Evolutionary conservation across 2,888 invertebrate species (phyloP).

Genomic region (Ophioninae sp.): DNA sequence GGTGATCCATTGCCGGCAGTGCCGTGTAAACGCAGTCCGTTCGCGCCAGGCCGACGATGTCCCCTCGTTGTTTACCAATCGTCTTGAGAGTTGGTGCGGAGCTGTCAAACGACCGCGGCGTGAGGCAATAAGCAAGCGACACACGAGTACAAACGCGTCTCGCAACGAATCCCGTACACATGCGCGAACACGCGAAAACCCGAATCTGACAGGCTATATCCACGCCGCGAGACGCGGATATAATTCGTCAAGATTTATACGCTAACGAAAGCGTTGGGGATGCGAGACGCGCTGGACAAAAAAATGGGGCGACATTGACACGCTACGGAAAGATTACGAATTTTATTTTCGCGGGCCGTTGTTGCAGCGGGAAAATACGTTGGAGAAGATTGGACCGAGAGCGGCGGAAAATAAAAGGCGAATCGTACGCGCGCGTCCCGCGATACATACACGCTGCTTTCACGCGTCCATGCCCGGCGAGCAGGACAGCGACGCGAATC

Average conservation of each 20-base stretch:
- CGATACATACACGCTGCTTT: conserved; percentile 57
- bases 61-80: conserved; percentile 67
- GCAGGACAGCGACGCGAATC: conserved; percentile 42
- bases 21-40: conserved; percentile 65
- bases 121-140: conserved; percentile 37
- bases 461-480: conserved; percentile 65
- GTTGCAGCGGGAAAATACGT: not conserved
- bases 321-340: not conserved
- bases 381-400: conserved; percentile 9
- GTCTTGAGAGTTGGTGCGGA: conserved; percentile 54
- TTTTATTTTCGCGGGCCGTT: conserved; percentile 1
- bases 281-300: conserved; percentile 3
- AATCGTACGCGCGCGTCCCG: conserved; percentile 51
- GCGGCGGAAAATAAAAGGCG: conserved; percentile 23
- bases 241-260: not conserved
- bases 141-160: conserved; percentile 15
- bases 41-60: conserved; percentile 67
- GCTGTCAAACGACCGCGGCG: conserved; percentile 67
- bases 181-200: not conserved
- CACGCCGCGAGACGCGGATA: not conserved
- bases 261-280: not conserved
- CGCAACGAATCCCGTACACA: not conserved
- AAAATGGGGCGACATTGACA: not conserved
- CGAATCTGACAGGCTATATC: not conserved
- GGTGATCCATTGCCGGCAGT: conserved; percentile 71